A percentile compares a stretch with the other conserved stretches of the same genome.
These are phyloP conservation scores for Trichogramma pretiosum DNA, from an alignment of 1,140 invertebrate genomes.

Conservation along the genomic window DNA sequence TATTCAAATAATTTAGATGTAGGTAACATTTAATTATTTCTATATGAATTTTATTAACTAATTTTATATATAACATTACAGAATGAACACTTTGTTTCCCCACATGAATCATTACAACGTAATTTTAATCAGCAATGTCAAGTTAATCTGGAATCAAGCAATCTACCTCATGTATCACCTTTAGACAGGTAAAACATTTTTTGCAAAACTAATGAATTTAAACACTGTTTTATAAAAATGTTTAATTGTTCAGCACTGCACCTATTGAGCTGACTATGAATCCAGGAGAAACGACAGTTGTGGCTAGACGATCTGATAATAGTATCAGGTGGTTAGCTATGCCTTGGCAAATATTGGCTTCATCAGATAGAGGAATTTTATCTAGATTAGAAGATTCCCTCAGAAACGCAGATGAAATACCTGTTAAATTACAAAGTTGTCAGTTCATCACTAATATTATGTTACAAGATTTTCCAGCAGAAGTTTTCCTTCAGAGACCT, in stretches of 20 bases:
- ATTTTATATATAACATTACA: too few relatives aligned
- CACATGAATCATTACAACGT: background rate
- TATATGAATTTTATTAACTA: conserved; percentile 3
- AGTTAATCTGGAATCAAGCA: conserved; percentile 7
- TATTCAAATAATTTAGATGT: conserved; percentile 15
- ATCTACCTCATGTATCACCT: conserved; percentile 10
- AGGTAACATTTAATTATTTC: conserved; percentile 2
- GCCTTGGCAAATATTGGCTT: conserved; percentile 50
- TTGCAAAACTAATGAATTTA: background rate
- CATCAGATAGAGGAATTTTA: conserved; percentile 49
- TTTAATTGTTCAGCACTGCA: conserved; percentile 22
- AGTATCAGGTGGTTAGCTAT: conserved; percentile 47
- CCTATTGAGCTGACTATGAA: conserved; percentile 26
- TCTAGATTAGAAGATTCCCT: conserved; percentile 49
- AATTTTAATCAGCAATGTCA: conserved; percentile 4
- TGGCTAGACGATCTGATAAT: conserved; percentile 27
- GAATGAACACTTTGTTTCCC: too few relatives aligned
- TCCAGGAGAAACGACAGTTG: conserved; percentile 18
- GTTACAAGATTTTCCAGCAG: conserved; percentile 58
- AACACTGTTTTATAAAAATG: conserved; percentile 5
- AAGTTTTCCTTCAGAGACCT: conserved; percentile 60
- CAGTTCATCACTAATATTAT: conserved; percentile 59
- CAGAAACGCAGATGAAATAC: conserved; percentile 32
- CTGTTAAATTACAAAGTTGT: conserved; percentile 45
- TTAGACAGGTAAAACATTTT: conserved; percentile 20